A percentile compares a stretch with the other conserved stretches of the same genome.
Evolutionary conservation across 2,113 vertebrate genomes (phyloP).

Genomic region (Prionailurus viverrinus): DNA sequence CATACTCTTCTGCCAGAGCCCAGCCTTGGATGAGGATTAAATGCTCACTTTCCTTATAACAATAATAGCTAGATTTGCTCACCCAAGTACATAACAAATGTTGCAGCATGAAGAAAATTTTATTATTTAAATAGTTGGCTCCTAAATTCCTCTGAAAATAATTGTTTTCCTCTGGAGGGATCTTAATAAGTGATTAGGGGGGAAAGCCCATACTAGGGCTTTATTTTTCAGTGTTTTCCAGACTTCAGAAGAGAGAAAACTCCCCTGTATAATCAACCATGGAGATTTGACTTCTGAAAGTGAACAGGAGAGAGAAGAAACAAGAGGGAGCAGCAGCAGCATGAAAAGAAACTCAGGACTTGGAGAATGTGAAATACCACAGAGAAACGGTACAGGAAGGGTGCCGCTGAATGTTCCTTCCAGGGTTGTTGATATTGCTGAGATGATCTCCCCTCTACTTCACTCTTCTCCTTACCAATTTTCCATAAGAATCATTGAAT

Average conservation of each 20-base stretch:
- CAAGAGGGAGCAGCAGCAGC: background rate
- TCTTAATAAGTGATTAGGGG: background rate
- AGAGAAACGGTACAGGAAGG: background rate
- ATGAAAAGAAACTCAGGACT: background rate
- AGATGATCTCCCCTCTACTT: background rate
- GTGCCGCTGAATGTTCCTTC: background rate
- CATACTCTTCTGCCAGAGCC: background rate
- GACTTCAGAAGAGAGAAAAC: background rate
- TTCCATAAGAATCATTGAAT: background rate
- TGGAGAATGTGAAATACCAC: rapidly evolving
- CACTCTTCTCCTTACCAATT: background rate
- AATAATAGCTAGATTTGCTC: background rate
- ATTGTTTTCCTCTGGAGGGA: background rate
- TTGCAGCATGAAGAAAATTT: background rate
- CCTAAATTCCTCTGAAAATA: conserved; percentile 34
- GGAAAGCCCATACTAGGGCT: background rate
- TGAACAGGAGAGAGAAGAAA: background rate
- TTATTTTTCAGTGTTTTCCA: background rate
- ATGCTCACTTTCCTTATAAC: background rate
- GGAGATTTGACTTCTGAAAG: background rate
- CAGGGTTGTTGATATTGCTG: background rate
- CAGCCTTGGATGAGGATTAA: background rate
- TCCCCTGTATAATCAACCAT: background rate
- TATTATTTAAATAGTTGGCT: conserved; percentile 27
- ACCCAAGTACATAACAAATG: conserved; percentile 33